phyloP scores from a whole-genome alignment of 1,140 invertebrate species.

The Pseudomyrmex cubaensis region DNA sequence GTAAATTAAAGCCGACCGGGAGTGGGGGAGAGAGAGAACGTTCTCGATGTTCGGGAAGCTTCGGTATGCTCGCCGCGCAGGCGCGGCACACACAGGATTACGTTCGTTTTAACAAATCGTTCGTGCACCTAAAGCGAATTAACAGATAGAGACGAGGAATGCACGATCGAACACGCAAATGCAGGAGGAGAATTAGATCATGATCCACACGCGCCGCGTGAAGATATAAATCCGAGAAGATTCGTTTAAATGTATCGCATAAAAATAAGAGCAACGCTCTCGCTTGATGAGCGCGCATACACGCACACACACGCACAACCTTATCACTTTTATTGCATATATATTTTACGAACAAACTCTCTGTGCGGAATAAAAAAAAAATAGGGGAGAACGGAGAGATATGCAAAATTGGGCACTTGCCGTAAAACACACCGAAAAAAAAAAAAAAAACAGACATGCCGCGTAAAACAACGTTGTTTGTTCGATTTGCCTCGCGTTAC shows the following conservation, averaged over 20 bases:
- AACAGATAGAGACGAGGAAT: constrained; percentile 39
- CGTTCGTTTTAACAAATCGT: constrained; percentile 39
- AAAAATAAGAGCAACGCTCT: constrained; percentile 20
- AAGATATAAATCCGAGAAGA: neutral
- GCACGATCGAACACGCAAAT: constrained; percentile 58
- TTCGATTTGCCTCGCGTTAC: no score
- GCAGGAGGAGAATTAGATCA: constrained; percentile 56
- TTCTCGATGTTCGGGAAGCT: constrained; percentile 15
- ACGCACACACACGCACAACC: no score
- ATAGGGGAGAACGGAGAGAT: neutral
- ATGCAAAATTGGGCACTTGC: neutral
- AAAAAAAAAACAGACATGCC: no score
- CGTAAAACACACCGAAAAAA: no score
- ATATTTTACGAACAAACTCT: neutral
- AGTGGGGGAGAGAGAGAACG: neutral
- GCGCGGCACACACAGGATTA: neutral
- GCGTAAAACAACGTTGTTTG: neutral
- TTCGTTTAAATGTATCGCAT: neutral
- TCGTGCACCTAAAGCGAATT: constrained; percentile 50
- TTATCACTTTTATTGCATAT: neutral
- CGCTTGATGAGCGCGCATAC: neutral
- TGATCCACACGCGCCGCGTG: neutral
- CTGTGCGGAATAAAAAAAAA: neutral
- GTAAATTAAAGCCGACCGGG: neutral
- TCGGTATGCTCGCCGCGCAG: constrained; percentile 21